Conservation (phyloP, 1,140 invertebrate species). For the Drosophila varians region DNA sequence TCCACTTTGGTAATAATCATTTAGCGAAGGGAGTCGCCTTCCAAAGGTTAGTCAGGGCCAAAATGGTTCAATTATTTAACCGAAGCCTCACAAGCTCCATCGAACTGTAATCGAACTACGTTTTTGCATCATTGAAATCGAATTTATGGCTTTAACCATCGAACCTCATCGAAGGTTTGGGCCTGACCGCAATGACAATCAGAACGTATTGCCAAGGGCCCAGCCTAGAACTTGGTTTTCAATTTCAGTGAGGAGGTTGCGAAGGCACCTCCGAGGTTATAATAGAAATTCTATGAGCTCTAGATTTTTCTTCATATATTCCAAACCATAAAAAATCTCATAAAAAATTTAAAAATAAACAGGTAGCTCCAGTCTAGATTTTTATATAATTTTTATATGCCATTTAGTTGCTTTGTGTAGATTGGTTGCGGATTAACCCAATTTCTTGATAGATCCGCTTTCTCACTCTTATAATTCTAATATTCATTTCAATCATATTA, state of each 20-base stretch:
- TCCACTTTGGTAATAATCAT: no score
- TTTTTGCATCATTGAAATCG: slow-evolving; percentile 23
- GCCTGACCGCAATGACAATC: slow-evolving; percentile 45
- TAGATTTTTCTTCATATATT: no score
- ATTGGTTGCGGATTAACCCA: slow-evolving; percentile 17
- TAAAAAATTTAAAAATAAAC: slow-evolving; percentile 1
- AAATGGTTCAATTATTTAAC: slow-evolving; percentile 2
- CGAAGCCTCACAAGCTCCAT: slow-evolving; percentile 20
- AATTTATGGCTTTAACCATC: not conserved
- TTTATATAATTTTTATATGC: slow-evolving; percentile 3
- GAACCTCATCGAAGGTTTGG: slow-evolving; percentile 36
- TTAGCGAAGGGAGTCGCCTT: not conserved
- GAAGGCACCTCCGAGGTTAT: not conserved
- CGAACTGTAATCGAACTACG: slow-evolving; percentile 26
- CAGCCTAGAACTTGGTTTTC: slow-evolving; percentile 39
- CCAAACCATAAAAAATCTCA: not conserved
- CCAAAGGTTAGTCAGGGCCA: slow-evolving; percentile 12
- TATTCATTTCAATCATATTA: not conserved
- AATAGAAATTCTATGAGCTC: no score
- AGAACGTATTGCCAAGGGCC: slow-evolving; percentile 30
- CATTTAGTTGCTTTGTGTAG: slow-evolving; percentile 23
- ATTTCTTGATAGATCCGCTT: slow-evolving; percentile 29
- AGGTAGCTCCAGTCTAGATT: slow-evolving; percentile 2
- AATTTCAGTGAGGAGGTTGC: not conserved
- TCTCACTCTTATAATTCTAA: slow-evolving; percentile 17